Conservation (phyloP, 2,113 vertebrate genomes). For the Urocolius indicus region DNA sequence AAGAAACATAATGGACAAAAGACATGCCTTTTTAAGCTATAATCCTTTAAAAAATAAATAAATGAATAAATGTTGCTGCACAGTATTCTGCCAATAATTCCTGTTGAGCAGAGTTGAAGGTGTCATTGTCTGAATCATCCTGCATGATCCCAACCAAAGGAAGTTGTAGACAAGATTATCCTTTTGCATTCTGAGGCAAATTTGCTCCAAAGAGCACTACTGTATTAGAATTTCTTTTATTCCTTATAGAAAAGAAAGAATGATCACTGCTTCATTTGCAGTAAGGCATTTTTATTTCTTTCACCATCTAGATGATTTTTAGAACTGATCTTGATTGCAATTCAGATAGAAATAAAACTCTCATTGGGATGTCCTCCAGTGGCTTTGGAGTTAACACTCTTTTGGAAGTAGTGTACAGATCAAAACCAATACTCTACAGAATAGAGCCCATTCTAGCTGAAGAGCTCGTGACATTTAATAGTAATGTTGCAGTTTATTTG, state of each 20-base stretch:
- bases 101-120: not conserved
- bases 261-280: constrained; percentile 12
- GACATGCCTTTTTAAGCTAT: constrained; percentile 7
- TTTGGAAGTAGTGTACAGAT: not conserved
- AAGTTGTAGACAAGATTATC: not conserved
- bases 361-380: constrained; percentile 1
- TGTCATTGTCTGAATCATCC: constrained; percentile 12
- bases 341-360: constrained; percentile 27
- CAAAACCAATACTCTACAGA: not conserved
- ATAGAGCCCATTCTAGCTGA: not conserved
- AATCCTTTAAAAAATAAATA: constrained; percentile 14
- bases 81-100: not conserved
- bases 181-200: constrained; percentile 13
- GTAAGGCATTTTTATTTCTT: constrained; percentile 30
- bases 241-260: not conserved
- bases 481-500: not conserved
- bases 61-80: constrained; percentile 23
- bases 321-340: constrained; percentile 25
- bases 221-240: constrained; percentile 3
- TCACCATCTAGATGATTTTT: constrained; percentile 17
- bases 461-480: not conserved
- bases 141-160: not conserved
- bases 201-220: not conserved
- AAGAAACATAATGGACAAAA: constrained; percentile 48
- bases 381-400: constrained; percentile 15